phyloP scores from a whole-genome alignment of 2,797 vertebrate species.

The Aldrovandia affinis region DNA sequence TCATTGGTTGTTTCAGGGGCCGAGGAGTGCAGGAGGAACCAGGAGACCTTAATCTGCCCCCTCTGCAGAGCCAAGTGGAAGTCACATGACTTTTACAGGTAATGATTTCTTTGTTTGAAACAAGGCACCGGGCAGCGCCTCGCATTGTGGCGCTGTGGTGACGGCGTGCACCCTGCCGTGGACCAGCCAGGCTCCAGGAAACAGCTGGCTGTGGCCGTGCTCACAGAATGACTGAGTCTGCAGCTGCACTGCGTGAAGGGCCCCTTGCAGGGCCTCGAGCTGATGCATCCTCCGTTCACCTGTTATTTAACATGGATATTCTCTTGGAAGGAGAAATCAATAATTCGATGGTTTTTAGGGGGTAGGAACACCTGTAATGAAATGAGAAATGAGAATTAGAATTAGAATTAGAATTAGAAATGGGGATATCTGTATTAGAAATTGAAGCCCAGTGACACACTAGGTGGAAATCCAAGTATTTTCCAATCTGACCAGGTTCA shows the following conservation, averaged over 20 bases:
- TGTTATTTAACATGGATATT: neutral
- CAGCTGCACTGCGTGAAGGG: neutral
- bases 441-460: too few species aligned
- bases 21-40: slow-evolving; percentile 88
- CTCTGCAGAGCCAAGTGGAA: slow-evolving; percentile 90
- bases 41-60: slow-evolving; percentile 85
- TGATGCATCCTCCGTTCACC: neutral
- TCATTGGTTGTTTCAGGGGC: slow-evolving; percentile 76
- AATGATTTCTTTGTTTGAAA: slow-evolving; percentile 21
- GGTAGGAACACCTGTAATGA: neutral
- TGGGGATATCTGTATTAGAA: too few species aligned
- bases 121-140: neutral
- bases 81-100: slow-evolving; percentile 88
- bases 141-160: slow-evolving; percentile 34
- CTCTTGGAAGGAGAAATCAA: neutral
- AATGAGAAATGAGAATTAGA: too few species aligned
- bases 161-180: neutral
- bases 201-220: slow-evolving; percentile 37
- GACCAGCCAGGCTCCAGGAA: slow-evolving; percentile 37
- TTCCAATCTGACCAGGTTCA: neutral
- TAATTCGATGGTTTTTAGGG: neutral
- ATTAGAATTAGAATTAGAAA: too few species aligned
- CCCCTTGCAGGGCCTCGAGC: neutral
- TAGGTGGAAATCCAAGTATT: neutral
- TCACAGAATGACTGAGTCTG: neutral